These are phyloP conservation scores for Drosophila repleta DNA, from an alignment of 1,140 invertebrate genomes.

Conservation along the genomic window DNA sequence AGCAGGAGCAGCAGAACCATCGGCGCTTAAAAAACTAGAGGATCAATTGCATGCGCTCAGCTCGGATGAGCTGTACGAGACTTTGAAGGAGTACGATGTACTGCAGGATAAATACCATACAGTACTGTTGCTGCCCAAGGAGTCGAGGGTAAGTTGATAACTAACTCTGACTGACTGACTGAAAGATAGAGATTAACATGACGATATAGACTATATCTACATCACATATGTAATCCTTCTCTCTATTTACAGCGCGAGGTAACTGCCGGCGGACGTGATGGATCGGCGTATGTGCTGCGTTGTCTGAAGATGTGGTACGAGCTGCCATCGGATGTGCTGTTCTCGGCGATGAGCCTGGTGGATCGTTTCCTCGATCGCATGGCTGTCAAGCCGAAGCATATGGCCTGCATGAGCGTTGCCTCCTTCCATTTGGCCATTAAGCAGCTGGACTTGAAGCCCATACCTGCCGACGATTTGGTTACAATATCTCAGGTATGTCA, in stretches of 20 bases:
- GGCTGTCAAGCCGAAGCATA: constrained; percentile 86
- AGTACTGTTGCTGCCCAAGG: constrained; percentile 86
- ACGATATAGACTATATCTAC: too few species aligned
- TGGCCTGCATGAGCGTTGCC: constrained; percentile 83
- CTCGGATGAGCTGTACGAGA: constrained; percentile 85
- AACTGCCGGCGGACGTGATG: constrained; percentile 89
- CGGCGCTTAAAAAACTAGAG: constrained; percentile 63
- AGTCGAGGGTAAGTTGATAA: constrained; percentile 84
- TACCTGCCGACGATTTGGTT: constrained; percentile 83
- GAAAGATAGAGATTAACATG: too few species aligned
- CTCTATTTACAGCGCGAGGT: constrained; percentile 86
- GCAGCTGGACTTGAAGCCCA: constrained; percentile 79
- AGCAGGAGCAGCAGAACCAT: constrained; percentile 49
- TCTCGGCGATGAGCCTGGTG: constrained; percentile 90
- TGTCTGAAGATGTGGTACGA: constrained; percentile 94
- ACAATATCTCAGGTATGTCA: constrained; percentile 82
- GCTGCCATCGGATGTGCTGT: constrained; percentile 90
- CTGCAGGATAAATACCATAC: constrained; percentile 89
- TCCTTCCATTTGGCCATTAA: constrained; percentile 83
- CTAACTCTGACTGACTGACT: background rate
- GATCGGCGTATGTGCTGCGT: constrained; percentile 90
- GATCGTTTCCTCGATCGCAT: constrained; percentile 90
- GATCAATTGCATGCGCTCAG: constrained; percentile 67
- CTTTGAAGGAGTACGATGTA: constrained; percentile 88
- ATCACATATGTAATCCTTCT: background rate